Evolutionary conservation across 2,113 vertebrate species (phyloP), one percentile per base, ranked within the genome.

Genomic region (Atractosteus spatula): DNA sequence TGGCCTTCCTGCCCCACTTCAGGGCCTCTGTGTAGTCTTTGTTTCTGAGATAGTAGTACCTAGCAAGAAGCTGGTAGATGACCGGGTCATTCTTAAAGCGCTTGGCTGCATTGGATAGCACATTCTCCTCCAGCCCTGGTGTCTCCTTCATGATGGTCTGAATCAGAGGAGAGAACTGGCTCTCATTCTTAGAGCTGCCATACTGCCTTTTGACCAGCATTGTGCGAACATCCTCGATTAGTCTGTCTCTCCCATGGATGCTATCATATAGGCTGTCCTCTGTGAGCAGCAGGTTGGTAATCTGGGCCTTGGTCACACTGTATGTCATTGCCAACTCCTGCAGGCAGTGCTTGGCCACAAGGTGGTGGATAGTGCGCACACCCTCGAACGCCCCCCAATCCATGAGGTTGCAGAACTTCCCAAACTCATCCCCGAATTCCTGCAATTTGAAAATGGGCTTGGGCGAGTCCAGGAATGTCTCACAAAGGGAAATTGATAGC

Each of bases 321-420:
- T 64, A 42, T 29, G 62, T 11, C 10, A 7, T 8, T 42, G 8
- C 44, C 29, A 64, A 42, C 41, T 64, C 62, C 62, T 43, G 10
- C 62, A 64, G 62, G 62, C 62, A 17, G 4, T 8, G 8, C 62
- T 64, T 12, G 10, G 62, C 41, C 41, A 64, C 62, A 6, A 29
- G 41, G 62, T 13, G 10, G 62, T 64, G 62, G 44, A 64, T 64
- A 4, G 17, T 7, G 11, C 62, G 62, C 8, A 64, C 11, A 12
- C 44, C 62, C 17, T 64, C 62, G 3, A 64, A 10, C 0, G 29
- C 8, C 11, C 62, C 41, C 11, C 62, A 13, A 64, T 13, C 44
- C 62, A 64, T 42, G 8, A 64, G 62, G 41, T 64, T 64, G 16
- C 41, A 64, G 44, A 64, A 64, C 62, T 43, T 29, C 3, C 62